Evolutionary conservation across 2,888 invertebrate species (phyloP), one percentile per base, ranked within the genome.

Genomic region (Drosophila melanosoma): DNA sequence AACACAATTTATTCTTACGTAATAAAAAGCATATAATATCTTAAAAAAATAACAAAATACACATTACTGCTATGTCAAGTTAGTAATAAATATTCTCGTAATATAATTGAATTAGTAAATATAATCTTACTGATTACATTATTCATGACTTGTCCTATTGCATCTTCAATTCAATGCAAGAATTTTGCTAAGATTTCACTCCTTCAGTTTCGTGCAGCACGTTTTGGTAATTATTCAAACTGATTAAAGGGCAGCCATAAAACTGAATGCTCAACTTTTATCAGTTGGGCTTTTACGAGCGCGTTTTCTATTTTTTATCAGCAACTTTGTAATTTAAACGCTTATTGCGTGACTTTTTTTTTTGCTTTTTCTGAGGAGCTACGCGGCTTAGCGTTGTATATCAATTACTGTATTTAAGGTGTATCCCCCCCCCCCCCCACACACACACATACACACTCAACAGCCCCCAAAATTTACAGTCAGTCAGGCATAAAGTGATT

Each of bases 401-500:
- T 87, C 86, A 89, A 89, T 87, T 90, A 83, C 66, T 74, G 64
- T 62, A 35, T 67, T 75, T 69, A 70, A 88, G 86, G 89, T 81
- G 79, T 53, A 61, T 52, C 17, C 12, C 29, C n/a, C 49, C 48
- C 35, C 35, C 23, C 1, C n/a, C n/a, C 23, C 48, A 40, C 45
- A 56, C 38, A 36, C 32, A 42, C 38, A 26, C n/a, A 51, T 12
- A 4, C 10, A 12, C 42, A 32, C 23, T 23, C n/a, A 15, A 10
- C 17, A 23, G 45, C n/a, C 52, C 38, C 38, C 53, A n/a, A 36
- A 58, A 60, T 33, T 58, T 48, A 36, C 48, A 79, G 63, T 66
- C 84, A 77, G 73, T 87, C 78, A 73, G 81, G 82, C 88, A 81
- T 79, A 89, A 90, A 89, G 79, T 90, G 91, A 91, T 90, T 87